Base-by-base conservation (phyloP, 2,888 invertebrate genomes). In the Copidosoma aretas region DNA sequence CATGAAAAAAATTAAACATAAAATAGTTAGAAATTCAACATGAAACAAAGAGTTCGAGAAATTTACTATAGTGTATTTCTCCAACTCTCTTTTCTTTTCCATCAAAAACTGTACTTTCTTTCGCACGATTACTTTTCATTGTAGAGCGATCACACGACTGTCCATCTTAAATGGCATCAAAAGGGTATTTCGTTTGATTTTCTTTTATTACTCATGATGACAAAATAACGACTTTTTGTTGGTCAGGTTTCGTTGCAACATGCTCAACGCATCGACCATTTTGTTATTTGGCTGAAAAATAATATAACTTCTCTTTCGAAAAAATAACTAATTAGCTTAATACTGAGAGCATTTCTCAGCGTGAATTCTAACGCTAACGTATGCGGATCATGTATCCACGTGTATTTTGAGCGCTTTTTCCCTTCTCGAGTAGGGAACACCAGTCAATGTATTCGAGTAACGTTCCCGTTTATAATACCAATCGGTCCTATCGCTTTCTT, bases 331-430 rank as follows among this genome's bases (percentile, higher is more conserved):
- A 62, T 67, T 73, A 73, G 22, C 32, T 70, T 65, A 64, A 64
- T 65, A 61, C 68, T 70, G 66, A 66, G 62, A 53, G 22, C 19
- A 63, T 46, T 56, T 43, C 66, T 68, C 71, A 68, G 68, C 57
- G 56, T 64, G 46, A 60, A 60, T 61, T 54, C 43, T 57, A 24
- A 72, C 65, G 62, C 43, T 57, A 24, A 72, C 65, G 62, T 68
- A 69, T 43, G 60, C 69, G 68, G 73, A 80, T 82, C 81, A 80
- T 80, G 79, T 78, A 59, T 91, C 90, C 75, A 91, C 84, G 82
- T 91, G 90, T 75, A 93, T 93, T 85, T 91, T 91, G 61, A 92
- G 84, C 41, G 90, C 91, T 76, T 88, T 86, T 81, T 92, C 92
- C 77, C 89, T 88, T 59, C 91, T 86, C 17, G 43, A 3, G 17